Evolutionary conservation across 2,797 vertebrate genomes (phyloP), one percentile per base, ranked within the genome.

Genomic region (Gobionotothen gibberifrons): DNA sequence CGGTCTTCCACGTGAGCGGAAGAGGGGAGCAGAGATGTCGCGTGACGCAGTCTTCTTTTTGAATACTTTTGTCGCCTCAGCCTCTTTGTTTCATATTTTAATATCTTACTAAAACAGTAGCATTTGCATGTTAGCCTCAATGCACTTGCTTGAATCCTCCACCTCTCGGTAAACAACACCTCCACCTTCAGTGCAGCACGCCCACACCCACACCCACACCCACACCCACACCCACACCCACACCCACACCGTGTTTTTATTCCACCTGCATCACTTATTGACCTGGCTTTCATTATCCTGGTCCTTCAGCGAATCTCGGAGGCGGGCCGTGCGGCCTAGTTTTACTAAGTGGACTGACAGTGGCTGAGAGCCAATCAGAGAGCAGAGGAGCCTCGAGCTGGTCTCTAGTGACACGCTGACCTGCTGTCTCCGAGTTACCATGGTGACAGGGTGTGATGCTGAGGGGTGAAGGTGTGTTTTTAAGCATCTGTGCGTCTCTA

Each of bases 331-430:
- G 51, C 67, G 74, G 80, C 91, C 84, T 81, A 88, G 66, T 81
- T 87, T 55, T 74, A 82, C 60, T 68, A 59, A 14, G 61, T 48
- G 79, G 81, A 89, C 55, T 78, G 89, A 83, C 83, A 56, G 82
- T 44, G 19, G 71, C 77, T 62, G 70, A 22, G 43, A 78, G 84
- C 92, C 90, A 94, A 93, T 94, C 85, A 85, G 82, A 70, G 82
- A 68, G 58, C 62, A 75, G 69, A 22, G 62, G 78, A 80, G 73
- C 69, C 12, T 17, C 13, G 69, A 71, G 76, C 59, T 76, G 81
- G 84, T 93, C 93, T 83, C 90, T 40, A 42, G 90, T 89, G 93
- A 91, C 92, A 88, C 6, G 82, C 83, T 93, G 93, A 94, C 92
- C 92, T 43, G 91, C 89, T 89, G 91, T 87, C 87, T 89, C 85